A percentile compares a stretch with the other conserved stretches of the same genome.
Conservation (phyloP, 2,113 vertebrate species). For the Lophotis ruficrista region DNA sequence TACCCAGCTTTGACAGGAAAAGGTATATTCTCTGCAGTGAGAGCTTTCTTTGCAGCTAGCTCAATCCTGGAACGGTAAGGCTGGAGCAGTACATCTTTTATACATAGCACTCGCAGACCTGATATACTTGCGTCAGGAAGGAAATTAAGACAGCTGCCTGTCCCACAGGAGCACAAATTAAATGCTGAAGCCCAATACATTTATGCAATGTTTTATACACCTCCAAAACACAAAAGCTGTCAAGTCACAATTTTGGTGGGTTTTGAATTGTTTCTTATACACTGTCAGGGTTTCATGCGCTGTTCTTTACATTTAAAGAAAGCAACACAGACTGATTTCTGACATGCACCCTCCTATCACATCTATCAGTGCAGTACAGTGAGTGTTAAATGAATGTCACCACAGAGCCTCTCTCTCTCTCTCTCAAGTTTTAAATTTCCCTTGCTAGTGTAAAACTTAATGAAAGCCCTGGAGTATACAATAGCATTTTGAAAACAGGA, state of each 20-base stretch:
- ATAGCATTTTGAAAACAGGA: constrained; percentile 82
- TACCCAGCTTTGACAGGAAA: constrained; percentile 34
- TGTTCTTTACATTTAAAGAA: constrained; percentile 61
- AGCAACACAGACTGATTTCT: constrained; percentile 21
- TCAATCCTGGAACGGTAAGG: not conserved
- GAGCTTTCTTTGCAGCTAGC: constrained; percentile 1
- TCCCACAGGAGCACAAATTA: not conserved
- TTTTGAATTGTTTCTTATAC: constrained; percentile 69
- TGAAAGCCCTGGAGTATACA: constrained; percentile 81
- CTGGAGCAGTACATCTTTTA: constrained; percentile 14
- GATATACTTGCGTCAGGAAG: constrained; percentile 1
- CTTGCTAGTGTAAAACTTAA: constrained; percentile 79
- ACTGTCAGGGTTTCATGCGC: constrained; percentile 52
- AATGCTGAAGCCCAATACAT: not conserved
- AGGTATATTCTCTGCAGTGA: not conserved
- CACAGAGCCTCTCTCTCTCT: constrained; percentile 58
- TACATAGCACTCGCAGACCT: not conserved
- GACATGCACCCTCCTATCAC: constrained; percentile 31
- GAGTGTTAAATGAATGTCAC: constrained; percentile 58
- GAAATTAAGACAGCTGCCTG: constrained; percentile 40
- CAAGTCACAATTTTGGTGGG: constrained; percentile 46
- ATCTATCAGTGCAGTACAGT: constrained; percentile 46
- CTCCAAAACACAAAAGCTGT: constrained; percentile 49
- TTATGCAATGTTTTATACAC: not conserved
- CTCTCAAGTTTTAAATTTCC: constrained; percentile 78